These are phyloP conservation scores for Zosterops pallidus DNA, from an alignment of 2,113 vertebrate genomes.

Conservation along the genomic window DNA sequence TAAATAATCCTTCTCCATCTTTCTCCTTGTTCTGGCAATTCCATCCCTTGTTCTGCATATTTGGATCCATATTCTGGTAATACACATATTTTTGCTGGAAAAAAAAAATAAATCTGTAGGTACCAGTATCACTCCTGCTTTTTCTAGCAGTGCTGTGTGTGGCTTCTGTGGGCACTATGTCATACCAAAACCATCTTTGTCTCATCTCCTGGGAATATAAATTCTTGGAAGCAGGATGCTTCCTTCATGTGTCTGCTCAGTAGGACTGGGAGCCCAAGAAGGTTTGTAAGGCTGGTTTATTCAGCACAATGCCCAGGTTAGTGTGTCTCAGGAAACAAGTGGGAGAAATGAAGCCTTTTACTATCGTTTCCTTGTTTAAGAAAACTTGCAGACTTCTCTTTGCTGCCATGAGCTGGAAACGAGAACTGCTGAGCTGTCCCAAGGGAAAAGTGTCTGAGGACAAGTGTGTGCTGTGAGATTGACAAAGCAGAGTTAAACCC, in stretches of 20 bases:
- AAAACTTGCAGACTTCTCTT: background rate
- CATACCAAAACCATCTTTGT: background rate
- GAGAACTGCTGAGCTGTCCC: background rate
- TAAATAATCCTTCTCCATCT: background rate
- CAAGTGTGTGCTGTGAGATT: background rate
- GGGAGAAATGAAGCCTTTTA: background rate
- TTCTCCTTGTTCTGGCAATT: background rate
- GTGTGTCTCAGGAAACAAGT: background rate
- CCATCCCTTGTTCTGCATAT: background rate
- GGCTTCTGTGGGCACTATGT: background rate
- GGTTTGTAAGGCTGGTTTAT: background rate
- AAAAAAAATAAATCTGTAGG: background rate
- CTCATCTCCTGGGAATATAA: background rate
- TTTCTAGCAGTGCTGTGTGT: background rate
- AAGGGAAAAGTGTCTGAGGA: background rate
- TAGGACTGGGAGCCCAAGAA: background rate
- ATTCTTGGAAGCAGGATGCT: background rate
- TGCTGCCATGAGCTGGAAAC: background rate
- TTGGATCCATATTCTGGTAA: background rate
- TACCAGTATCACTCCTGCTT: background rate
- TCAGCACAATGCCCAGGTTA: background rate
- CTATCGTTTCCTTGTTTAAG: background rate
- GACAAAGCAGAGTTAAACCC: background rate
- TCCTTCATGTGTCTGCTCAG: background rate
- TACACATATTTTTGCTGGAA: background rate